phyloP scores from a whole-genome alignment of 1,140 invertebrate genomes.

The Lamellibrachia luymesi region DNA sequence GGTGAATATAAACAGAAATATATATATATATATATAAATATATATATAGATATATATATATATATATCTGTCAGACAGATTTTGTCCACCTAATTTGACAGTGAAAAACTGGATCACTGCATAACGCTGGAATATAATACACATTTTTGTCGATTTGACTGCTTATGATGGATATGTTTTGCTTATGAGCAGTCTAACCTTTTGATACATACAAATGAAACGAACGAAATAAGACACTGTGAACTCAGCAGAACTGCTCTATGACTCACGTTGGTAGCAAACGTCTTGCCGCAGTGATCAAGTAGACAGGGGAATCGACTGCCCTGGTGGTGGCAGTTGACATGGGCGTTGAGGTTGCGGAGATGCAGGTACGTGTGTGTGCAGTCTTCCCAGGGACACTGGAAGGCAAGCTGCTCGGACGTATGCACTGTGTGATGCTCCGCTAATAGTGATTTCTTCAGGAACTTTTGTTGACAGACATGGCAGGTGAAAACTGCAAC shows the following conservation, averaged over 20 bases:
- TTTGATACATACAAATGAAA: too few relatives aligned
- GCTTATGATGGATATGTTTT: too few relatives aligned
- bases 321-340: neutral
- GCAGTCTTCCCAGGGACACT: neutral
- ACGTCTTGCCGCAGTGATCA: neutral
- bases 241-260: neutral
- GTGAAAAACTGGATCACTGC: too few relatives aligned
- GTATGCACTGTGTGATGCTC: neutral
- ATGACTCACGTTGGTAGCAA: neutral
- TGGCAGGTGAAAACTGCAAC: neutral
- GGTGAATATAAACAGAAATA: too few relatives aligned
- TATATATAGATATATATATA: too few relatives aligned
- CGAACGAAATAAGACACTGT: too few relatives aligned
- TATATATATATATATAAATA: too few relatives aligned
- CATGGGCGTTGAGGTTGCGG: neutral
- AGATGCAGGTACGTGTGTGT: neutral
- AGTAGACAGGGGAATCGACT: neutral
- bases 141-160: too few relatives aligned
- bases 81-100: too few relatives aligned
- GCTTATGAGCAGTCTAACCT: too few relatives aligned
- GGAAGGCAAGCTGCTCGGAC: neutral
- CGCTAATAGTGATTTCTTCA: neutral
- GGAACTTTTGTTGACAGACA: neutral
- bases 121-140: too few relatives aligned
- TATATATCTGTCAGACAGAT: too few relatives aligned